Percentiles rank a stretch among this genome's conserved stretches.
Evolutionary conservation across 2,888 invertebrate species (phyloP).

Genomic region (Nebria salina): DNA sequence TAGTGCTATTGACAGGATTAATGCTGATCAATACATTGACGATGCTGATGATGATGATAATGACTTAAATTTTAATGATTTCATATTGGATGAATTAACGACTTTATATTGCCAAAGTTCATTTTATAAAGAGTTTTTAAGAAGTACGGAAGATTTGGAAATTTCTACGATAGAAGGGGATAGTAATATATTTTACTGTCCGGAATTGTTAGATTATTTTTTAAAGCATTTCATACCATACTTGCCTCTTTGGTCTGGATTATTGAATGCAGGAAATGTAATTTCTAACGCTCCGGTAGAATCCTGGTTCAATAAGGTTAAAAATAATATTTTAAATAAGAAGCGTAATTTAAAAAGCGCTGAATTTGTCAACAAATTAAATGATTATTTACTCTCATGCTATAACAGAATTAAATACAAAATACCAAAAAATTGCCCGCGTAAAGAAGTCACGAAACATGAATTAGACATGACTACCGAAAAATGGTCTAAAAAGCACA

Average conservation of each 20-base stretch:
- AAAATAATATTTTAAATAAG: background rate
- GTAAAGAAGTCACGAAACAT: background rate
- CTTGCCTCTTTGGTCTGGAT: background rate
- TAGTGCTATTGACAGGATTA: no score
- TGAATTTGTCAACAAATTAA: background rate
- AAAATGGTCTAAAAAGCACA: background rate
- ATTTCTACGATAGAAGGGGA: background rate
- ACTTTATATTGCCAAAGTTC: background rate
- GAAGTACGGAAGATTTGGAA: background rate
- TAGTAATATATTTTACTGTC: background rate
- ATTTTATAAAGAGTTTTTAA: background rate
- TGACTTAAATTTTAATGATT: background rate
- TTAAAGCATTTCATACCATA: background rate
- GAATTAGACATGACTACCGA: background rate
- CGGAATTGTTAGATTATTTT: background rate
- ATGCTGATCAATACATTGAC: no score
- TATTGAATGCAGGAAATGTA: background rate
- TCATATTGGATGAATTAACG: background rate
- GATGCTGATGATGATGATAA: background rate
- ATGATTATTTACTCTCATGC: background rate
- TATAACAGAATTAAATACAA: background rate
- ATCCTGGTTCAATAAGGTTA: background rate
- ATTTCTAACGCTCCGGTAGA: background rate
- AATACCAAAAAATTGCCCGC: background rate
- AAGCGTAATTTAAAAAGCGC: background rate